Evolutionary conservation across 2,888 invertebrate genomes (phyloP).

Genomic region (Acrobasis consociella): DNA sequence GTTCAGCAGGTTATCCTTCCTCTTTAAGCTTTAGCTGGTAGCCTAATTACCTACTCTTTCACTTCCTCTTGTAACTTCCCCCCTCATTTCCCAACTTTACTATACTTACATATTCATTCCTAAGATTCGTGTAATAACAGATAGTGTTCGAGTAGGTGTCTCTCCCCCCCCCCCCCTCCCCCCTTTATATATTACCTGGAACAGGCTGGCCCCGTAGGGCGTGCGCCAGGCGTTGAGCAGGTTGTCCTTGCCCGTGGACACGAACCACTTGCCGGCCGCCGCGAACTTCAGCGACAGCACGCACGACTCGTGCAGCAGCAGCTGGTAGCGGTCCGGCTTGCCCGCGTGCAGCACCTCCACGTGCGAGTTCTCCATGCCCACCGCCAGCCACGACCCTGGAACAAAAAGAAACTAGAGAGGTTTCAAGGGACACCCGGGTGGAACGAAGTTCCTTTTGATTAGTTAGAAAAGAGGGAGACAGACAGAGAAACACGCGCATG

Average conservation of each 20-base stretch:
- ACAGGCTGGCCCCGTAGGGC: constrained; percentile 98
- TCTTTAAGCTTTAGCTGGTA: constrained; percentile 66
- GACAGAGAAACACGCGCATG: no score
- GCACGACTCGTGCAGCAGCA: constrained; percentile 97
- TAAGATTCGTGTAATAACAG: no score
- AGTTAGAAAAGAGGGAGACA: no score
- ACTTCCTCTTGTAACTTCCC: no score
- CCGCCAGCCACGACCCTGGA: constrained; percentile 96
- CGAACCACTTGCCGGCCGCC: constrained; percentile 98
- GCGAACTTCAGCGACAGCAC: constrained; percentile 98
- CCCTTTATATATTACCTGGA: constrained; percentile 87
- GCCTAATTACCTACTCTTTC: no score
- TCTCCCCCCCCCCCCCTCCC: background rate
- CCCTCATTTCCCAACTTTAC: no score
- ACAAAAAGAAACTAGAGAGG: no score
- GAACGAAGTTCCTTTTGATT: no score
- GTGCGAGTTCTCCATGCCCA: constrained; percentile 99
- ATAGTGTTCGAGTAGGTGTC: no score
- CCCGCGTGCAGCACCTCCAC: constrained; percentile 96
- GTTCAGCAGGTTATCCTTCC: constrained; percentile 98
- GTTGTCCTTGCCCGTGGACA: constrained; percentile 99
- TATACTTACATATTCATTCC: no score
- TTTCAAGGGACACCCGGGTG: no score
- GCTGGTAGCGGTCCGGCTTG: constrained; percentile 97
- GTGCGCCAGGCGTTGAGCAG: constrained; percentile 98